Evolutionary conservation across 1,140 invertebrate genomes (phyloP).

Genomic region (Trichonephila clavata): DNA sequence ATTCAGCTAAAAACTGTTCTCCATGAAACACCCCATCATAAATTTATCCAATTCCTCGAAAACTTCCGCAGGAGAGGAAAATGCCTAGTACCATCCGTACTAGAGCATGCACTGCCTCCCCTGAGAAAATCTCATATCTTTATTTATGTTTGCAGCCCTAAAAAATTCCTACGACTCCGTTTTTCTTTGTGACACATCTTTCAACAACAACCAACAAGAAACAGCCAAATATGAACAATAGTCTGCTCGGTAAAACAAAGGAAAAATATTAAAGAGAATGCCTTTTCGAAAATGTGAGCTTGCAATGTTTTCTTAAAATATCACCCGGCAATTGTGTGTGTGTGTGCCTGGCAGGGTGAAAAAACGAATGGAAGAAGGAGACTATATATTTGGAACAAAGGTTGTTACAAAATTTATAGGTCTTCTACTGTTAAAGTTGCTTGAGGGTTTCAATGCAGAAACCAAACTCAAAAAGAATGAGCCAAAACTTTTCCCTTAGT

Average conservation of each 20-base stretch:
- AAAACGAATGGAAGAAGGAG: not conserved
- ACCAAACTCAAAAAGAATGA: constrained; percentile 5
- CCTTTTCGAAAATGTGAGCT: not conserved
- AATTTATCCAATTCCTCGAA: constrained; percentile 17
- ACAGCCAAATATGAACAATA: constrained; percentile 27
- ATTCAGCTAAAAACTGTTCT: not conserved
- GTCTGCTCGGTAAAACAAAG: not conserved
- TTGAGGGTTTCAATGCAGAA: constrained; percentile 28
- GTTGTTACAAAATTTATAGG: constrained; percentile 51
- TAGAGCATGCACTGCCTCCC: not conserved
- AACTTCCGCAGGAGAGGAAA: not conserved
- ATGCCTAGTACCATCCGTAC: not conserved
- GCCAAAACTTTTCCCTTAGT: not conserved
- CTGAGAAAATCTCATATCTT: constrained; percentile 24
- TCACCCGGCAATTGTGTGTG: constrained; percentile 46
- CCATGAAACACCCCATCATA: not conserved
- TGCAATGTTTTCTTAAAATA: constrained; percentile 55
- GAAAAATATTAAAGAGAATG: constrained; percentile 18
- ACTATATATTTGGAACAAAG: constrained; percentile 16
- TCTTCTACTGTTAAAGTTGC: constrained; percentile 13
- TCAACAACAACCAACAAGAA: constrained; percentile 10
- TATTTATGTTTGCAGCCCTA: not conserved
- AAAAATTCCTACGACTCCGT: constrained; percentile 34
- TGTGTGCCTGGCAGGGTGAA: constrained; percentile 5
- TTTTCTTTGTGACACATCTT: constrained; percentile 31